A percentile compares a stretch with the other conserved stretches of the same genome.
These are phyloP conservation scores for Balaeniceps rex DNA, from an alignment of 2,113 vertebrate species.

Conservation along the genomic window DNA sequence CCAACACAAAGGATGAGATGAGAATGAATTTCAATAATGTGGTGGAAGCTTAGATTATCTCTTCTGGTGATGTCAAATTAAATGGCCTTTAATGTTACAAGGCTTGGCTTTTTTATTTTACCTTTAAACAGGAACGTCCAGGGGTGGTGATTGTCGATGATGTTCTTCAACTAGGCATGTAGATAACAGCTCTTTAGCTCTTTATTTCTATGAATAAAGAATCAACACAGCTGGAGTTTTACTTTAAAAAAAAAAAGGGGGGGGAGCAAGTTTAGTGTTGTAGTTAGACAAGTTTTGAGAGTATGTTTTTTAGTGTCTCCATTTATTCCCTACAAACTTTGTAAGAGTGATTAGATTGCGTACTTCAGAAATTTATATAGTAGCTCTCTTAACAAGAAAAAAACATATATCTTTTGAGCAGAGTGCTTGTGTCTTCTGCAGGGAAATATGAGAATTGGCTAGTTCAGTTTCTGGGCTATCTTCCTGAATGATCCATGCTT, in stretches of 20 bases:
- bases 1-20: neutral
- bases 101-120: neutral
- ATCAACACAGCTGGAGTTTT: neutral
- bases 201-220: neutral
- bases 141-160: neutral
- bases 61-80: neutral
- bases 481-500: neutral
- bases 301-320: neutral
- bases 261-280: neutral
- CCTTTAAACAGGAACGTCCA: neutral
- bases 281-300: neutral
- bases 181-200: neutral
- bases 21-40: neutral
- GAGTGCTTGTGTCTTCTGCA: neutral
- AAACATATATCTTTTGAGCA: neutral
- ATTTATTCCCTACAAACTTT: neutral
- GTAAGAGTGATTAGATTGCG: neutral
- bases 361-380: neutral
- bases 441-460: neutral
- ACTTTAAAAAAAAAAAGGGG: neutral
- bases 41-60: neutral
- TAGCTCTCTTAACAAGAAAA: neutral
- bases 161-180: neutral
- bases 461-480: neutral
- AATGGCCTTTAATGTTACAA: neutral